Evolutionary conservation across 2,797 vertebrate species (phyloP).

Genomic region (Pachyuromys duprasi): DNA sequence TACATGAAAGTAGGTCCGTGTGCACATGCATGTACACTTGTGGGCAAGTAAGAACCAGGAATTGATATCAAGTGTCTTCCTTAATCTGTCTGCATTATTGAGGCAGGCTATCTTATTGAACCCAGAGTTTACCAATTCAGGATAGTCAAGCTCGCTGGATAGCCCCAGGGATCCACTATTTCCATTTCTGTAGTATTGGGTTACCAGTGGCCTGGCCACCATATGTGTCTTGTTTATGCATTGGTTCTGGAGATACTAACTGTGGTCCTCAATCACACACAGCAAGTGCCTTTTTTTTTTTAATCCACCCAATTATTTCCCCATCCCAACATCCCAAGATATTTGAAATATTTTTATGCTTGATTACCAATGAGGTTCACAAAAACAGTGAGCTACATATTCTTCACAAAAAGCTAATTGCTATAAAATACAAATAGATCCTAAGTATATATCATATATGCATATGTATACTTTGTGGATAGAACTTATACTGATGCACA

Average conservation of each 20-base stretch:
- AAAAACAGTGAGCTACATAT: not conserved
- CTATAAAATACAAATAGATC: not conserved
- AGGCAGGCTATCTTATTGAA: not conserved
- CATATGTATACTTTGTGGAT: not conserved
- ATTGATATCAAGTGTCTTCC: not conserved
- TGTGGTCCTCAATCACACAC: not conserved
- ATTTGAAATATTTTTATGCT: not conserved
- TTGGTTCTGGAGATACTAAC: not conserved
- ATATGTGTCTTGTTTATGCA: not conserved
- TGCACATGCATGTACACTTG: not conserved
- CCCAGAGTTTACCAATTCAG: not conserved
- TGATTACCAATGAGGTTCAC: conserved; percentile 18
- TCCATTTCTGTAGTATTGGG: not conserved
- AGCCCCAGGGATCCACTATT: too few species aligned
- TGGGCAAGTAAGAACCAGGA: not conserved
- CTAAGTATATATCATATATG: not conserved
- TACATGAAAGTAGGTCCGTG: not conserved
- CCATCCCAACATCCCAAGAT: not conserved
- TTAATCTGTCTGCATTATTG: too few species aligned
- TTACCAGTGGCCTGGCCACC: not conserved
- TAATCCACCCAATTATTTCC: not conserved
- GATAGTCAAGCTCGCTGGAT: not conserved
- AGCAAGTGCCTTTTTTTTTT: not conserved
- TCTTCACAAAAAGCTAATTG: not conserved
- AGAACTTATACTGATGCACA: too few species aligned